Base-by-base conservation (phyloP, 2,888 invertebrate species). In the Seira ritae region DNA sequence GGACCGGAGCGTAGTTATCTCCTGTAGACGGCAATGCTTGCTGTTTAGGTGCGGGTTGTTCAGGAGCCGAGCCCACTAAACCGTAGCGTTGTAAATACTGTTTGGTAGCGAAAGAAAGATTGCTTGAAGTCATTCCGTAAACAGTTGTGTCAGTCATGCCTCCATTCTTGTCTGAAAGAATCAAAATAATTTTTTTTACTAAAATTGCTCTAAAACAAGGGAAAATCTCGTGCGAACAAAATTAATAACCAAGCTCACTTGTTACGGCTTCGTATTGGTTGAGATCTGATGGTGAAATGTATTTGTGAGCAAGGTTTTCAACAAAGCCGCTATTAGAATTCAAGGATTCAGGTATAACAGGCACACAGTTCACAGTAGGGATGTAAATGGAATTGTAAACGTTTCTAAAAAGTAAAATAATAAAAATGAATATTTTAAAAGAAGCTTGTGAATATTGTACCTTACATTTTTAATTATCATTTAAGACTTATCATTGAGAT, bases 51-150 rank as follows among this genome's bases (percentile, higher is more conserved):
- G 6, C 23, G 55, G n/a, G n/a, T n/a, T n/a, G 31, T 42, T 50
- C 12, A 60, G 23, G 22, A 22, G 22, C 10, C 72, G 72, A 42
- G 12, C 84, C 84, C 1, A 87, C 87, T 4, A 89, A 75, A 1
- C 89, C 89, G 69, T 89, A 85, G 15, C 85, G 84, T 66, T 89
- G 86, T 1, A 89, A 77, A 66, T 89, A 89, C 19, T 89, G 80
- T 60, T 86, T 87, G 0, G 89, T 89, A 1, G 86, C 87, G 68
- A 89, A 89, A 0, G 87, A 87, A 0, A 89, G 50, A 68, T 88
- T 84, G 17, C 76, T 86, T 0, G 88, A 80, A 1, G 87, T 82
- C 85, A 88, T 85, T 31, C 88, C 89, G 60, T 89, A 89, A 1
- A 88, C 66, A 2, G 88, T 88, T 0, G 88, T 86, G 31, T 88